phyloP scores from a whole-genome alignment of 2,888 invertebrate genomes.

The Labia minor region DNA sequence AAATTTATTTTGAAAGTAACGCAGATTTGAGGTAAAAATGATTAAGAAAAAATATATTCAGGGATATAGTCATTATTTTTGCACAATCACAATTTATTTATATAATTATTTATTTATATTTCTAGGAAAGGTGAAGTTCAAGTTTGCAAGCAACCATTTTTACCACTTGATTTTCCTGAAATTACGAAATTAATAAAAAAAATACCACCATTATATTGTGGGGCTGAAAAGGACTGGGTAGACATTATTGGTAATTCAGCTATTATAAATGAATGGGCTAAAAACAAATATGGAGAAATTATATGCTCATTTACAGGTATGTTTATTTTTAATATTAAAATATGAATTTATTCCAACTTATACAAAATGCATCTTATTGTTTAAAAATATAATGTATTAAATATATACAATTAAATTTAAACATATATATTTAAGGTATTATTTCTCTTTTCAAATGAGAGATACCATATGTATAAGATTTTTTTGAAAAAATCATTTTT shows the following conservation, averaged over 20 bases:
- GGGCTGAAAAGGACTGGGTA: constrained; percentile 59
- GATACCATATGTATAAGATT: no score
- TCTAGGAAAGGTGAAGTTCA: constrained; percentile 23
- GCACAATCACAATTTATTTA: no score
- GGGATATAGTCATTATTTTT: no score
- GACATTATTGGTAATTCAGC: constrained; percentile 43
- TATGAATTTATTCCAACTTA: neutral
- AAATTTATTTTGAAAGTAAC: no score
- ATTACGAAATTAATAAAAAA: constrained; percentile 59
- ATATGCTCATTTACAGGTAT: constrained; percentile 47
- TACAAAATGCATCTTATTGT: no score
- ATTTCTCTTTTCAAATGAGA: no score
- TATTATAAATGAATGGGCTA: constrained; percentile 41
- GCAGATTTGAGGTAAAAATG: no score
- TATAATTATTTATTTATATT: neutral
- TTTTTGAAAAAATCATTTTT: neutral
- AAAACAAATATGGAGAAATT: constrained; percentile 35
- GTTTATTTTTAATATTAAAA: constrained; percentile 14
- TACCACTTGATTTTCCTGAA: constrained; percentile 57
- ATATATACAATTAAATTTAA: no score
- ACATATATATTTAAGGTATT: no score
- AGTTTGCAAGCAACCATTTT: constrained; percentile 52
- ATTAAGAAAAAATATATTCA: no score
- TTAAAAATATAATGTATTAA: no score
- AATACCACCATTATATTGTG: constrained; percentile 54